Evolutionary conservation across 2,113 vertebrate species (phyloP), one percentile per base, ranked within the genome.

Genomic region (Hyla sarda): DNA sequence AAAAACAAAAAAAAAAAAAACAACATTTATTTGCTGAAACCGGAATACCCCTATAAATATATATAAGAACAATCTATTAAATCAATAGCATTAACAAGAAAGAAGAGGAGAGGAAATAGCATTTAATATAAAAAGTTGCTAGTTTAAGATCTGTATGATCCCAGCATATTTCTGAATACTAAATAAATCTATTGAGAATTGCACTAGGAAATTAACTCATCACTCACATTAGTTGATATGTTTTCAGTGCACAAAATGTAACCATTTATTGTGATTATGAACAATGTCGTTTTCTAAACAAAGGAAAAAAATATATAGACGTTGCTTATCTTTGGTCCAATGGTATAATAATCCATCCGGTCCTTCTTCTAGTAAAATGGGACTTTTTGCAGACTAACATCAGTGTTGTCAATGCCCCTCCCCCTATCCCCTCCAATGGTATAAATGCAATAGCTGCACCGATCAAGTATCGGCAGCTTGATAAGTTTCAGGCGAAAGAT

Each of bases 111-210:
- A 71, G 67, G 67, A 71, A 71, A 71, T 71, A 37, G 67, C 67
- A 41, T 71, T 71, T 71, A 71, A 71, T 71, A 71, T 71, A 71
- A 71, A 71, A 71, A 71, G 67, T 71, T 71, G 67, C 34, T 71
- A 71, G 41, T 71, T 71, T 41, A 71, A 71, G 67, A 41, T 71
- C 67, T 41, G 32, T 71, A 71, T 71, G 32, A 71, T 41, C 67
- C 67, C 67, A 71, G 67, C 67, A 71, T 71, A 71, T 71, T 71
- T 71, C 67, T 69, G 65, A 69, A 69, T 69, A 69, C 65, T 71
- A 71, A 71, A 71, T 41, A 37, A 71, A 71, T 71, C 67, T 71
- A 41, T 71, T 9, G 67, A 71, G 67, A 71, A 71, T 71, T 71
- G 67, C 67, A 71, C 67, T 71, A 71, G 34, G 34, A 21, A 71